Evolutionary conservation across 1,140 invertebrate genomes (phyloP).

Genomic region (Trissolcus basalis): DNA sequence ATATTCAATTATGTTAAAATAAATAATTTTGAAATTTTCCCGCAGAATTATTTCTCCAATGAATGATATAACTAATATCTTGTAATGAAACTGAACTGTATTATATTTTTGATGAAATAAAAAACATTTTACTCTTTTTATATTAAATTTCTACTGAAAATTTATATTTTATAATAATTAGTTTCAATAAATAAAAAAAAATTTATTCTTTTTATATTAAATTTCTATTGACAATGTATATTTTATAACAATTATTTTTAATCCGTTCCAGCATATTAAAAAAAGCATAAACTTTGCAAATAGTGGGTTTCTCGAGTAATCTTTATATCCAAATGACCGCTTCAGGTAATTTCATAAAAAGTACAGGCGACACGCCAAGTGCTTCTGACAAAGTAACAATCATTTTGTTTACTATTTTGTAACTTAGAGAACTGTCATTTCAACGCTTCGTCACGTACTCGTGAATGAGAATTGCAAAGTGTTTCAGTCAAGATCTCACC

Average conservation of each 20-base stretch:
- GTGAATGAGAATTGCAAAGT: conserved; percentile 12
- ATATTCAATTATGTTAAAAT: too few species aligned
- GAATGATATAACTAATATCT: too few species aligned
- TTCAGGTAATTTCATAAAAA: conserved; percentile 31
- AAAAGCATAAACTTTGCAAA: conserved; percentile 4
- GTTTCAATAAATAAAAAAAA: too few species aligned
- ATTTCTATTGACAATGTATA: too few species aligned
- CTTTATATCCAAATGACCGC: conserved; percentile 18
- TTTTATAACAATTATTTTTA: not conserved
- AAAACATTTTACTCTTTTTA: too few species aligned
- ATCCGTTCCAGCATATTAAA: not conserved
- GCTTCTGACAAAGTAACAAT: conserved; percentile 21
- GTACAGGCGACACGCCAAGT: conserved; percentile 31
- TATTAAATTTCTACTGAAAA: too few species aligned
- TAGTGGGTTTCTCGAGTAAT: conserved; percentile 11
- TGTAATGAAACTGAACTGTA: too few species aligned
- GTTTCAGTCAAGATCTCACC: not conserved
- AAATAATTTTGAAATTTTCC: too few species aligned
- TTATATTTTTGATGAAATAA: too few species aligned
- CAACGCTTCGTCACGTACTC: conserved; percentile 21
- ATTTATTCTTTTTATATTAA: too few species aligned
- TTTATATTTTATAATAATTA: too few species aligned
- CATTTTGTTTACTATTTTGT: conserved; percentile 18
- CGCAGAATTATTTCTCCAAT: too few species aligned
- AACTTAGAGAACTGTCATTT: conserved; percentile 18